phyloP scores from a whole-genome alignment of 64 coral and sea anemone species.

The Trachythela sp. region DNA sequence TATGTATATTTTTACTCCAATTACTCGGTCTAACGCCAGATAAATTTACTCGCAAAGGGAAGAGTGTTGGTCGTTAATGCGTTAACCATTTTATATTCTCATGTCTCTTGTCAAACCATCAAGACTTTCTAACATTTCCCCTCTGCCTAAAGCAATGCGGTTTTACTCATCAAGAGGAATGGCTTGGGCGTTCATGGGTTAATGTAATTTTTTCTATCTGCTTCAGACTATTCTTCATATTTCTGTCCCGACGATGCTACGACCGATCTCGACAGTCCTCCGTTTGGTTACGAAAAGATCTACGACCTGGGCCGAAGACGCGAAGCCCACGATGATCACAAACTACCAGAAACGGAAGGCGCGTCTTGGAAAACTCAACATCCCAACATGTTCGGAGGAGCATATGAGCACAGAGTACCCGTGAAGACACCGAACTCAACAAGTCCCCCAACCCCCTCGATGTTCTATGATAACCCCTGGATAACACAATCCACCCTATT shows the following conservation, averaged over 20 bases:
- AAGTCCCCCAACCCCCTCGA: neutral
- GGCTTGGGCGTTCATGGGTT: neutral
- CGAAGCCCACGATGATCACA: neutral
- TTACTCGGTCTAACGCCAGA: too few species aligned
- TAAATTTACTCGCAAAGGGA: too few species aligned
- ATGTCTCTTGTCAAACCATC: too few species aligned
- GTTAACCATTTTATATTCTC: too few species aligned
- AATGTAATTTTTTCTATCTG: neutral
- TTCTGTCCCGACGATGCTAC: neutral
- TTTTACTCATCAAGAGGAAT: too few species aligned
- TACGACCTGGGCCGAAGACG: neutral
- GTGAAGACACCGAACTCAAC: neutral
- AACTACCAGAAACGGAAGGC: neutral
- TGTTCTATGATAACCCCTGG: conserved; percentile 6
- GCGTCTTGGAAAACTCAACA: neutral
- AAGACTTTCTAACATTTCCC: too few species aligned
- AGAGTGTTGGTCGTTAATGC: too few species aligned
- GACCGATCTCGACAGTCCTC: neutral
- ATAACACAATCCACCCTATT: neutral
- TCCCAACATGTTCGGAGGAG: neutral
- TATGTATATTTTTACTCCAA: too few species aligned
- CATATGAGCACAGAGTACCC: neutral
- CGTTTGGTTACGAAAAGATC: neutral
- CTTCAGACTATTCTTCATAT: neutral
- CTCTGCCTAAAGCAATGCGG: too few species aligned